These are phyloP conservation scores for Thelaira solivaga DNA, from an alignment of 2,888 invertebrate genomes.

Conservation along the genomic window DNA sequence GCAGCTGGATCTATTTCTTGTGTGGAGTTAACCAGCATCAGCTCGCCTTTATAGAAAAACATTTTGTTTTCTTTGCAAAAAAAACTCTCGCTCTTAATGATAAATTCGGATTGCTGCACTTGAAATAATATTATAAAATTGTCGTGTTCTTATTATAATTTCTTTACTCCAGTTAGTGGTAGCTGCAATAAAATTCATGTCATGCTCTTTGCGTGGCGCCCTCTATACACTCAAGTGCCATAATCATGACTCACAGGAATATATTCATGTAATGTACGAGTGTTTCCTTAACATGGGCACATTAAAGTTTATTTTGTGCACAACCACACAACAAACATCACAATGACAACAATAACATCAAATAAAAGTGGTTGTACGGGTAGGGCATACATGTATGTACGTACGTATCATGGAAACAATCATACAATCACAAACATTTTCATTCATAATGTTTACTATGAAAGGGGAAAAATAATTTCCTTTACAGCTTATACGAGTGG, in stretches of 20 bases:
- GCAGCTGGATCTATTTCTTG: no score
- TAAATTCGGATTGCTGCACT: no score
- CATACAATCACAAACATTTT: constrained; percentile 19
- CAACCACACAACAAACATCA: constrained; percentile 30
- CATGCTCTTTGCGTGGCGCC: constrained; percentile 65
- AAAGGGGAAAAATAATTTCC: neutral
- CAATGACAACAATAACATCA: neutral
- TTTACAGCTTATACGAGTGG: neutral
- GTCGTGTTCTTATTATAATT: no score
- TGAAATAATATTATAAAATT: no score
- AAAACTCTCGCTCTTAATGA: no score
- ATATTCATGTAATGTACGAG: constrained; percentile 70
- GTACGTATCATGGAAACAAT: constrained; percentile 9
- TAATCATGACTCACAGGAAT: constrained; percentile 76
- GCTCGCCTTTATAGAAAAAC: no score
- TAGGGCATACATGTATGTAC: no score
- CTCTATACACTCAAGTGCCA: constrained; percentile 77
- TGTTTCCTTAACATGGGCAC: constrained; percentile 72
- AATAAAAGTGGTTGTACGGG: neutral
- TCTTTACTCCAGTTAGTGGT: constrained; percentile 14
- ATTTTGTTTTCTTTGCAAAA: no score
- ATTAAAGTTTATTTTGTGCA: constrained; percentile 75
- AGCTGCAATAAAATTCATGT: constrained; percentile 54
- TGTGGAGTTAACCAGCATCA: no score
- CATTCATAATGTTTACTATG: constrained; percentile 31